phyloP scores from a whole-genome alignment of 2,797 vertebrate species.

The Mareca strepera region DNA sequence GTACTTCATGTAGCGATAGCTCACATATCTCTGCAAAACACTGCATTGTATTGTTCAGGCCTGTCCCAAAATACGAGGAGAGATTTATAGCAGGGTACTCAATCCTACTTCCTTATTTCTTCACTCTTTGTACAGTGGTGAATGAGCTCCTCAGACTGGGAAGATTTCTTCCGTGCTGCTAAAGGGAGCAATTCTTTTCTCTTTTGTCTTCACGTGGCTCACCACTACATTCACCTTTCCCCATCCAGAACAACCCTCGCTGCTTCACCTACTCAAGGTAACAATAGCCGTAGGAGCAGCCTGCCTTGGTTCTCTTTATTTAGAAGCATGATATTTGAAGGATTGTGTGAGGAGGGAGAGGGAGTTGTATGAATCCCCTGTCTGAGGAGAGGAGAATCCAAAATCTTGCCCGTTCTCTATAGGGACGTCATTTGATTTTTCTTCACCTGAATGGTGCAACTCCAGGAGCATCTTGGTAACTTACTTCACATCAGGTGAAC shows the following conservation, averaged over 20 bases:
- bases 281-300: neutral
- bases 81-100: constrained; percentile 21
- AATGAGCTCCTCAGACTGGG: neutral
- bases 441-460: neutral
- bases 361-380: neutral
- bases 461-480: neutral
- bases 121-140: neutral
- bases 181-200: neutral
- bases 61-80: constrained; percentile 24
- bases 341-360: neutral
- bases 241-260: neutral
- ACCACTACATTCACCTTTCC: neutral
- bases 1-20: constrained; percentile 4
- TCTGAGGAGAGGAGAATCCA: neutral
- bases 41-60: neutral
- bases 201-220: neutral
- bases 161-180: neutral
- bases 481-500: neutral
- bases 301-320: neutral
- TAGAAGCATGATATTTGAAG: neutral
- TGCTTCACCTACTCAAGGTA: neutral
- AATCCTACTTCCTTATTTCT: constrained; percentile 30
- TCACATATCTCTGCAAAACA: constrained; percentile 51
- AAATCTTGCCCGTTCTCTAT: neutral
- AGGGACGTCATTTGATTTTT: neutral